phyloP scores from a whole-genome alignment of 2,888 invertebrate genomes.

The Agonopterix heracliana region DNA sequence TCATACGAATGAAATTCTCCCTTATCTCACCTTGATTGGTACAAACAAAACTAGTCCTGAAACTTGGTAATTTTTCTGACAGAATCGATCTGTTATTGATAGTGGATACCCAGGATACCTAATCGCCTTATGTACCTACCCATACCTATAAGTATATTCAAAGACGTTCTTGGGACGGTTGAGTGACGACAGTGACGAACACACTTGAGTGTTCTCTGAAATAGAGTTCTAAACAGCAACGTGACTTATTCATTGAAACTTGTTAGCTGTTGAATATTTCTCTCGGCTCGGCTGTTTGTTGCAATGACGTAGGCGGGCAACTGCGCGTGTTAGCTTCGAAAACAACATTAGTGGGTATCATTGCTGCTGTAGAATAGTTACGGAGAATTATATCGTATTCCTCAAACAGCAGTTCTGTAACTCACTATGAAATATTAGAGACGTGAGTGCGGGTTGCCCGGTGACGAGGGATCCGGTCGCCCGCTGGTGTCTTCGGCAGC shows the following conservation, averaged over 20 bases:
- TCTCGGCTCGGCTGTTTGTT: conserved; percentile 23
- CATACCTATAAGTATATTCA: too few species aligned
- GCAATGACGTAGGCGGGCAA: conserved; percentile 25
- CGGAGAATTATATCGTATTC: conserved; percentile 27
- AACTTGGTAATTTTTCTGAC: too few species aligned
- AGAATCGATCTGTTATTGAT: neutral
- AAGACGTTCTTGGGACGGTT: neutral
- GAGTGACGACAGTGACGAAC: conserved; percentile 6
- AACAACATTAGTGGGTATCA: conserved; percentile 11
- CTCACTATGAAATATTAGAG: conserved; percentile 39
- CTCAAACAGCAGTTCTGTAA: conserved; percentile 20
- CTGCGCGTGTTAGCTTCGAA: conserved; percentile 23
- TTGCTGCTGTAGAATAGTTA: conserved; percentile 3
- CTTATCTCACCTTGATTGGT: too few species aligned
- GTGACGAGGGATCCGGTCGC: conserved; percentile 66
- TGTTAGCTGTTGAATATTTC: conserved; percentile 31
- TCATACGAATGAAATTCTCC: too few species aligned
- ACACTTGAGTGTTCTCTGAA: conserved; percentile 7
- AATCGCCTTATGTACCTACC: too few species aligned
- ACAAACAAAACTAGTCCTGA: too few species aligned
- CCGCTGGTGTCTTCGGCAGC: conserved; percentile 68
- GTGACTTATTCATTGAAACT: conserved; percentile 33
- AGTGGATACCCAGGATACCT: neutral
- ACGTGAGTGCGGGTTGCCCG: conserved; percentile 49
- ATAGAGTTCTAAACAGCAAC: conserved; percentile 23